phyloP scores from a whole-genome alignment of 2,888 invertebrate species.

The Metellina segmentata region DNA sequence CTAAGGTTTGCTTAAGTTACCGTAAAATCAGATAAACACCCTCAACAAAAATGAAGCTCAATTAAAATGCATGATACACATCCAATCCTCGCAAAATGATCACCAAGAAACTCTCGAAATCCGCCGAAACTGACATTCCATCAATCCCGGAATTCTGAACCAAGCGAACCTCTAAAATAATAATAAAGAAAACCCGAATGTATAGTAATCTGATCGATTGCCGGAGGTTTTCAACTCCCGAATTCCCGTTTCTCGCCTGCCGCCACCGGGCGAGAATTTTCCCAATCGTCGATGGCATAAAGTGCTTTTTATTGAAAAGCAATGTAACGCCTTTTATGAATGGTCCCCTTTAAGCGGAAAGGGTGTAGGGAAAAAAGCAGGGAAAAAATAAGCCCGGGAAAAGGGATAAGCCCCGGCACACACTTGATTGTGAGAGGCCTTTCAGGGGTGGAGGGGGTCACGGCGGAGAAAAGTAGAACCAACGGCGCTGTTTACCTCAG shows the following conservation, averaged over 20 bases:
- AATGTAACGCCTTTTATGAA: conserved; percentile 73
- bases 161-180: not conserved
- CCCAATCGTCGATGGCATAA: conserved; percentile 42
- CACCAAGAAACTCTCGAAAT: not conserved
- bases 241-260: conserved; percentile 12
- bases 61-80: not conserved
- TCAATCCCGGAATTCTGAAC: not conserved
- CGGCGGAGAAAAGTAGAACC: conserved; percentile 47
- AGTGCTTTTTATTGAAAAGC: conserved; percentile 76
- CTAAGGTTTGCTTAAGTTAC: no score
- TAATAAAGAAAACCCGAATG: not conserved
- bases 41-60: not conserved
- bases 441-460: conserved; percentile 8
- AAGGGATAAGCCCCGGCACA: conserved; percentile 66
- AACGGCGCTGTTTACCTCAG: conserved; percentile 69
- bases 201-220: conserved; percentile 19
- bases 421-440: conserved; percentile 59
- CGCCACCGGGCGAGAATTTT: not conserved
- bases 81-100: not conserved
- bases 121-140: not conserved
- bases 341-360: conserved; percentile 43
- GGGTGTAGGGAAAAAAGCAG: conserved; percentile 23
- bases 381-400: conserved; percentile 24
- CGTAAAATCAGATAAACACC: no score
- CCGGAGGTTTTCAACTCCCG: conserved; percentile 18